Base-by-base conservation (phyloP, 2,797 vertebrate genomes). In the Aeoliscus strigatus region DNA sequence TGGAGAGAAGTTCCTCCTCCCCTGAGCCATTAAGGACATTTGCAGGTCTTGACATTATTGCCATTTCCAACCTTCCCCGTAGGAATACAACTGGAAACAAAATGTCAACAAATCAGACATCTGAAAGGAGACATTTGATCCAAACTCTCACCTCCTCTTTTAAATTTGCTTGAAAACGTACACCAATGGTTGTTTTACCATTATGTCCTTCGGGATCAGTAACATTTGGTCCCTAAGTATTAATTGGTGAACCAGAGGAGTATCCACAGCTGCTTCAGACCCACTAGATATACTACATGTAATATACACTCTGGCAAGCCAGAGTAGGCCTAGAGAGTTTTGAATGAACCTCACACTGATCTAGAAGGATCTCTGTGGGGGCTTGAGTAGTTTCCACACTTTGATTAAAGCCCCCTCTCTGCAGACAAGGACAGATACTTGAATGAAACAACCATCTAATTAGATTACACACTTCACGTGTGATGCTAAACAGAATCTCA, bases 121-220 rank as follows among this genome's bases (percentile, higher is more conserved):
- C 67, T 85, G 74, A 83, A 74, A 81, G 67, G 66, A 72, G 65
- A 71, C 59, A 83, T 82, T 81, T 77, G 68, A 87, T 84, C 85
- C 75, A 77, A 83, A 80, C 70, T 71, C 71, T 82, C 79, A 76
- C 75, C 74, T 77, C 60, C 74, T 81, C 74, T 65, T 63, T 65
- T 43, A 27, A 67, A 63, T 60, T 50, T 66, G 62, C 79, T 77
- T 80, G 79, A 79, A 82, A 86, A 67, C 74, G 51, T 70, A 86
- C 83, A 83, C 77, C 77, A 77, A 49, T 54, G 43, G 34, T 80
- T 83, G 84, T 80, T 86, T 87, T 88, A 60, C 58, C 50, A 77
- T 84, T 47, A 48, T 28, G 35, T 71, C 74, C 60, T 56, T 38
- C 32, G 79, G 60, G 81, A 75, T 71, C 44, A n/a, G 32, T 54